Conservation (phyloP, 2,888 invertebrate genomes). For the Nymphalis c-album region DNA sequence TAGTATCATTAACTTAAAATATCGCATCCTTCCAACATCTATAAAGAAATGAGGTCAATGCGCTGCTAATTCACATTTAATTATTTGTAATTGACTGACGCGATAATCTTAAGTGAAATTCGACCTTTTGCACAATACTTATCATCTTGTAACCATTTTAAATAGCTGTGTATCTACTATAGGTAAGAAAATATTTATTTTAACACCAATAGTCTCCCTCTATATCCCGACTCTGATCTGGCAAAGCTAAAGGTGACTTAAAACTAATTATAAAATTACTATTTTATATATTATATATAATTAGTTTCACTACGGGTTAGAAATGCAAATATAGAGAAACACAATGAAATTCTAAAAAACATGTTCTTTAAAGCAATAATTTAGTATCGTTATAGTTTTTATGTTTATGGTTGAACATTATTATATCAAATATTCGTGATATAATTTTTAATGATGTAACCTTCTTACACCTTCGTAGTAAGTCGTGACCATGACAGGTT, state of each 20-base stretch:
- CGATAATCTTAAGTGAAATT: slow-evolving; percentile 22
- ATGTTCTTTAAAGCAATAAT: too few species aligned
- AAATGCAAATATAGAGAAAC: too few species aligned
- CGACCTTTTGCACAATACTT: slow-evolving; percentile 14
- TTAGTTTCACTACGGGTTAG: too few species aligned
- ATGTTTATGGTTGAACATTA: too few species aligned
- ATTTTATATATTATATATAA: too few species aligned
- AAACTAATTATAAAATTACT: too few species aligned
- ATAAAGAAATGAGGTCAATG: slow-evolving; percentile 26
- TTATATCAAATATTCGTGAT: too few species aligned
- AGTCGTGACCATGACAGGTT: slow-evolving; percentile 18
- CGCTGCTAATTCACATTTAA: slow-evolving; percentile 29
- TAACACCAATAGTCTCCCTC: neutral
- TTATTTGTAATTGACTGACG: slow-evolving; percentile 18
- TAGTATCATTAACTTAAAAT: slow-evolving; percentile 25
- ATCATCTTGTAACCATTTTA: slow-evolving; percentile 14
- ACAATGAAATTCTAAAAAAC: too few species aligned
- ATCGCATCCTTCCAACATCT: slow-evolving; percentile 29
- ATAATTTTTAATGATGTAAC: slow-evolving; percentile 1
- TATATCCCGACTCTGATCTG: too few species aligned
- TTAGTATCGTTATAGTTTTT: too few species aligned
- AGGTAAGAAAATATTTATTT: neutral
- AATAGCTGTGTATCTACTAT: neutral
- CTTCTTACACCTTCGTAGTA: slow-evolving; percentile 8
- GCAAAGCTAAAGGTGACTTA: too few species aligned